These are phyloP conservation scores for Cylas formicarius DNA, from an alignment of 1,140 invertebrate genomes.

Conservation along the genomic window DNA sequence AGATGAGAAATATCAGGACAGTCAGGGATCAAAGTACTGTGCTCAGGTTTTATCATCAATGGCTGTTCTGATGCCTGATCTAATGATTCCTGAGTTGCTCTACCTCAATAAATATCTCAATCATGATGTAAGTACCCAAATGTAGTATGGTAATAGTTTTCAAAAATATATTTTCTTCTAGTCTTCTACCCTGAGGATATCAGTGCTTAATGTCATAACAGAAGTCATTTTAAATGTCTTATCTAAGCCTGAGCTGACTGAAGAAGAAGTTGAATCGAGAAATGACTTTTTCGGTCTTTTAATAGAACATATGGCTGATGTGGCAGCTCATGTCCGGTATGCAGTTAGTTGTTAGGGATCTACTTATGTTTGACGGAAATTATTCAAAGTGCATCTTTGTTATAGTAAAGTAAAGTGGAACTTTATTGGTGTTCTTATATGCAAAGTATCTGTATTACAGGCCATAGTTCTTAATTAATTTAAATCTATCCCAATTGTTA, in stretches of 20 bases:
- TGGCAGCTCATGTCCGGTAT: constrained; percentile 55
- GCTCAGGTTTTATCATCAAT: constrained; percentile 58
- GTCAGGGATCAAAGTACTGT: constrained; percentile 50
- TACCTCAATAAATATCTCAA: constrained; percentile 33
- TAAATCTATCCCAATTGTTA: too few species aligned
- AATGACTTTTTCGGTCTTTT: constrained; percentile 53
- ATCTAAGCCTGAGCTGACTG: constrained; percentile 50
- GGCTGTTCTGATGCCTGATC: constrained; percentile 49
- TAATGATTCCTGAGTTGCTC: constrained; percentile 49
- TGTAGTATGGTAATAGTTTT: background rate
- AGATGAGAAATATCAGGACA: constrained; percentile 42
- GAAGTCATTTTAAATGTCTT: constrained; percentile 54
- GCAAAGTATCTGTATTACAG: too few species aligned
- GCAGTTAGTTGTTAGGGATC: background rate
- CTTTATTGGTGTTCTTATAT: too few species aligned
- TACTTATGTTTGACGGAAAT: background rate
- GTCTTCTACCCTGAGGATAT: constrained; percentile 62
- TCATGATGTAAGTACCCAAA: constrained; percentile 25
- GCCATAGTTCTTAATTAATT: too few species aligned
- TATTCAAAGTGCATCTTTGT: background rate
- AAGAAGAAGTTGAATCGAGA: constrained; percentile 46
- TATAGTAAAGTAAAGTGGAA: too few species aligned
- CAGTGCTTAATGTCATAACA: constrained; percentile 58
- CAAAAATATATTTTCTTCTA: constrained; percentile 35
- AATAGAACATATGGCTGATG: constrained; percentile 63